phyloP scores from a whole-genome alignment of 37 sponge, comb jelly and placozoan genomes.

The Spongilla lacustris region DNA sequence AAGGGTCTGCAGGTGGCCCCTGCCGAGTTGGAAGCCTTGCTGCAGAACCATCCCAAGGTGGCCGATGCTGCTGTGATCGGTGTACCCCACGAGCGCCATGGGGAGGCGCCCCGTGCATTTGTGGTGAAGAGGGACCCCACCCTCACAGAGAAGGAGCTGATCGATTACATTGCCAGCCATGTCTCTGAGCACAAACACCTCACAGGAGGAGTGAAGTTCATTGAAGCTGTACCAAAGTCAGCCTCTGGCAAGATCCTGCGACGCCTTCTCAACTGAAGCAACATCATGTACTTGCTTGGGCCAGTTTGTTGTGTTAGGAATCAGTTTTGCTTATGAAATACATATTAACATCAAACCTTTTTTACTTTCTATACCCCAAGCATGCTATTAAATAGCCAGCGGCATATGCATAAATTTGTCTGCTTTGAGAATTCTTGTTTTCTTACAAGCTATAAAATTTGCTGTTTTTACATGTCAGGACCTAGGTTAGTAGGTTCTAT shows the following conservation, averaged over 20 bases:
- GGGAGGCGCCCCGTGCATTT: slow-evolving; percentile 89
- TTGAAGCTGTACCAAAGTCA: slow-evolving; percentile 82
- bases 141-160: slow-evolving; percentile 66
- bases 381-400: too few species aligned
- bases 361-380: too few species aligned
- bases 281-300: background rate
- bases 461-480: too few species aligned
- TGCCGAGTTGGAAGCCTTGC: slow-evolving; percentile 89
- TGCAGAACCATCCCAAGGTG: slow-evolving; percentile 76
- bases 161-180: slow-evolving; percentile 46
- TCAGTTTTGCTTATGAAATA: too few species aligned
- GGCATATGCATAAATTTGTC: too few species aligned
- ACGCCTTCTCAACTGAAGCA: slow-evolving; percentile 20
- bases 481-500: too few species aligned
- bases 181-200: slow-evolving; percentile 81
- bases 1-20: slow-evolving; percentile 93
- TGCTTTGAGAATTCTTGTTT: too few species aligned
- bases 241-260: slow-evolving; percentile 89
- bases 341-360: too few species aligned
- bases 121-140: slow-evolving; percentile 69
- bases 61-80: slow-evolving; percentile 90
- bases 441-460: too few species aligned
- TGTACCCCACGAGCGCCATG: slow-evolving; percentile 76
- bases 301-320: too few species aligned
- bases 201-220: slow-evolving; percentile 76